Conservation (phyloP, 2,113 vertebrate genomes). For the Arenaria interpres region DNA sequence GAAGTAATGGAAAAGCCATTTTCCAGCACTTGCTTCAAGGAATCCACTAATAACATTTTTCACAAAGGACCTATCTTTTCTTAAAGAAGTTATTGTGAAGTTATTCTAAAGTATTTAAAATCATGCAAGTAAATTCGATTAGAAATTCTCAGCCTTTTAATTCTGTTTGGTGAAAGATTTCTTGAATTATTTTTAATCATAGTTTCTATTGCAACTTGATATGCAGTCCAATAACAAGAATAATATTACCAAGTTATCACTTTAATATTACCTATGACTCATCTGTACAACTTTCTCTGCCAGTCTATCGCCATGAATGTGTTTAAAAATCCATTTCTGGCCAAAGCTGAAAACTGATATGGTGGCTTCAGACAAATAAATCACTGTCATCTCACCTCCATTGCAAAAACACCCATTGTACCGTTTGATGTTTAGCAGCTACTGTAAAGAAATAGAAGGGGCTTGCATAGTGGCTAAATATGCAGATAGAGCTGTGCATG, state of each 20-base stretch:
- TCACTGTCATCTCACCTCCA: background rate
- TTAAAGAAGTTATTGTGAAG: conserved; percentile 44
- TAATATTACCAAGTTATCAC: background rate
- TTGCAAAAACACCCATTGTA: background rate
- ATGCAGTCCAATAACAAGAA: background rate
- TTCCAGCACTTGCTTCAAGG: conserved; percentile 75
- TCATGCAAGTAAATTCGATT: conserved; percentile 38
- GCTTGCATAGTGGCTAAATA: background rate
- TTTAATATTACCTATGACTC: background rate
- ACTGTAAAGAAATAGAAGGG: background rate
- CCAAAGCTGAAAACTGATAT: background rate
- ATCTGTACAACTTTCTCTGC: background rate
- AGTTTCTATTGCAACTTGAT: background rate
- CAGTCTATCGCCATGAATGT: background rate
- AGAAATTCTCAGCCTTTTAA: conserved; percentile 36
- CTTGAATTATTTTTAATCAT: background rate
- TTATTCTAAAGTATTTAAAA: conserved; percentile 69
- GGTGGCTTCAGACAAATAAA: background rate
- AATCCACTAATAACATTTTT: conserved; percentile 61
- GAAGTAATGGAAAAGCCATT: conserved; percentile 75
- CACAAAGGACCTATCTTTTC: conserved; percentile 63
- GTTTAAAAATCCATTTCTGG: background rate
- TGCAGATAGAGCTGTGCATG: background rate
- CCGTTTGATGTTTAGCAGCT: background rate
- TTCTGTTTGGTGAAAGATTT: conserved; percentile 34